phyloP scores from a whole-genome alignment of 2,888 invertebrate species.

The Zeuzera pyrina region DNA sequence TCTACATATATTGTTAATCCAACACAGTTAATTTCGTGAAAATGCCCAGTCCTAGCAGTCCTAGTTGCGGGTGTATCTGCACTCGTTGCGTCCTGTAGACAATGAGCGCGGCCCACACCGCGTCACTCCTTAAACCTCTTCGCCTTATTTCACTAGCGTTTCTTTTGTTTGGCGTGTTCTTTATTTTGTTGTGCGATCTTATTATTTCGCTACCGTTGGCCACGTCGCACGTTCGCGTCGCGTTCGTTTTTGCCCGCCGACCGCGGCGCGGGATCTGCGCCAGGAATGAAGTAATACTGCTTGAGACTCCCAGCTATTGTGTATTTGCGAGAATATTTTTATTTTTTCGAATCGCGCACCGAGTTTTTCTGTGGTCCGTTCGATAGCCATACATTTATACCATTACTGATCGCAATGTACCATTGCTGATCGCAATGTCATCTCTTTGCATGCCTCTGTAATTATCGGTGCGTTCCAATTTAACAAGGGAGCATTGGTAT shows the following conservation, averaged over 20 bases:
- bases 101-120: constrained; percentile 65
- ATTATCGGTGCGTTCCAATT: constrained; percentile 36
- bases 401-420: constrained; percentile 26
- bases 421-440: constrained; percentile 28
- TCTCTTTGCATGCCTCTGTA: constrained; percentile 27
- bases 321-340: constrained; percentile 53
- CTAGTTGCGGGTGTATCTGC: no score
- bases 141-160: constrained; percentile 67
- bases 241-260: constrained; percentile 40
- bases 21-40: no score
- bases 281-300: constrained; percentile 68
- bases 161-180: constrained; percentile 67
- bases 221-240: constrained; percentile 52
- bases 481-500: constrained; percentile 28
- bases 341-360: constrained; percentile 43
- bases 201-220: constrained; percentile 72
- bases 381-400: constrained; percentile 20
- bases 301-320: constrained; percentile 58
- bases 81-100: constrained; percentile 30
- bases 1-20: no score
- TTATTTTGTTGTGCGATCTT: constrained; percentile 72
- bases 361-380: constrained; percentile 43
- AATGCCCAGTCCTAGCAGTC: no score
- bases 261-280: constrained; percentile 32
- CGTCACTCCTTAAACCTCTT: constrained; percentile 68